Base-by-base conservation (phyloP, 2,797 vertebrate species). In the Tragelaphus oryx region DNA sequence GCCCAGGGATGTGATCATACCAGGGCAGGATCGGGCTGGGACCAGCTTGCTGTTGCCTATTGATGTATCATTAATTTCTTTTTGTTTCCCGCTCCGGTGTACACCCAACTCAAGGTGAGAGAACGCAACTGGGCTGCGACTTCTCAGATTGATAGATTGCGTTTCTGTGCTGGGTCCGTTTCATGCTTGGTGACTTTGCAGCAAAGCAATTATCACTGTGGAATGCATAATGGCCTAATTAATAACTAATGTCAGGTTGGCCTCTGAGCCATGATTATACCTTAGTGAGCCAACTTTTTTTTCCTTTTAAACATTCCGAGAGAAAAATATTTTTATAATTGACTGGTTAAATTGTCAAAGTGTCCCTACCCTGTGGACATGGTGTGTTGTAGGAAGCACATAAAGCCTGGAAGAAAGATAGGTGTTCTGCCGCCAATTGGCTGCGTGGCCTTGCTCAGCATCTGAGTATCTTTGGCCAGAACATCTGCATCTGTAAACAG, bases 151-250 rank as follows among this genome's bases (percentile, higher is more conserved):
- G 99, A 99, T 99, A 99, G 99, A 99, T 99, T 98, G 98, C 97
- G 95, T 98, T 98, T 98, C 97, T 96, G 97, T 97, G 98, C 98
- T 86, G 98, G 98, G 98, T 98, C 98, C 96, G 97, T 98, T 98
- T 97, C 98, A 99, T 99, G 99, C 99, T 99, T 99, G 99, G 99
- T 99, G 99, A 99, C 99, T 99, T 99, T 99, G 99, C 99, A 99
- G 99, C 99, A 99, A 99, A 99, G 99, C 99, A 99, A 99, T 99
- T 99, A 99, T 99, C 99, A 99, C 99, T 99, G 99, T 97, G 98
- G 99, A 99, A 99, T 99, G 99, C 99, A 99, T 99, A 99, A 99
- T 99, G 99, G 99, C 99, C 99, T 99, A 99, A 99, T 99, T 99
- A 99, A 99, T 99, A 99, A 99, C 99, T 99, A 99, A 99, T 99